A percentile compares a stretch with the other conserved stretches of the same genome.
phyloP scores from a whole-genome alignment of 2,113 vertebrate genomes.

The Ameiurus melas region DNA sequence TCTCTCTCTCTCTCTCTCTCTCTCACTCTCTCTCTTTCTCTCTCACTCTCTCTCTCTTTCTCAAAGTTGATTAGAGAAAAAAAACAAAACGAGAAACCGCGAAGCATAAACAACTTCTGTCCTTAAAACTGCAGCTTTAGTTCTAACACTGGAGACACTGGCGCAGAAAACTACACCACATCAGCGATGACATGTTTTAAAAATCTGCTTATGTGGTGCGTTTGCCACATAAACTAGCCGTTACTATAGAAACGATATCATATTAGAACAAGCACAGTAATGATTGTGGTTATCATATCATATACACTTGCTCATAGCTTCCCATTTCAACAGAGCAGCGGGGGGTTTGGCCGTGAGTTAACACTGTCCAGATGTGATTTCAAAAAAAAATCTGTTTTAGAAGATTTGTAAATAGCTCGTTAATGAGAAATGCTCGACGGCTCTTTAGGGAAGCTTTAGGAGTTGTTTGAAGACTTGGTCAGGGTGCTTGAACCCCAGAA shows the following conservation, averaged over 20 bases:
- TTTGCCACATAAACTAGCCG: background rate
- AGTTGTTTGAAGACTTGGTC: conserved; percentile 40
- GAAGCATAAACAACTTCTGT: background rate
- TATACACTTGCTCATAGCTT: conserved; percentile 50
- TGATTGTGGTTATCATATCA: conserved; percentile 55
- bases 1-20: too few relatives aligned
- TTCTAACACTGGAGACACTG: background rate
- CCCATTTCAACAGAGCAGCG: conserved; percentile 60
- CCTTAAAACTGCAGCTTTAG: background rate
- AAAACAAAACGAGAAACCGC: too few relatives aligned
- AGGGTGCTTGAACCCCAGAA: conserved; percentile 70
- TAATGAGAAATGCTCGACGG: conserved; percentile 58
- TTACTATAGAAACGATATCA: background rate
- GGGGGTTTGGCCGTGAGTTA: conserved; percentile 46
- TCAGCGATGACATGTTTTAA: background rate
- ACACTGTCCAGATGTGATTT: conserved; percentile 68
- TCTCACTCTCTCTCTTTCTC: too few relatives aligned
- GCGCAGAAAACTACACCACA: too few relatives aligned
- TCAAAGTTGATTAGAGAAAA: too few relatives aligned
- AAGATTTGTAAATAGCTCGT: conserved; percentile 73
- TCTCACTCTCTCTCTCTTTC: too few relatives aligned
- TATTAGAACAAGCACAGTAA: background rate
- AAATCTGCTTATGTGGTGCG: background rate
- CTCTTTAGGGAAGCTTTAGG: conserved; percentile 28
- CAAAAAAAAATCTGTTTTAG: too few relatives aligned